Percentiles rank a stretch among this genome's conserved stretches.
phyloP scores from a whole-genome alignment of 2,888 invertebrate genomes.

The Sepiola atlantica region DNA sequence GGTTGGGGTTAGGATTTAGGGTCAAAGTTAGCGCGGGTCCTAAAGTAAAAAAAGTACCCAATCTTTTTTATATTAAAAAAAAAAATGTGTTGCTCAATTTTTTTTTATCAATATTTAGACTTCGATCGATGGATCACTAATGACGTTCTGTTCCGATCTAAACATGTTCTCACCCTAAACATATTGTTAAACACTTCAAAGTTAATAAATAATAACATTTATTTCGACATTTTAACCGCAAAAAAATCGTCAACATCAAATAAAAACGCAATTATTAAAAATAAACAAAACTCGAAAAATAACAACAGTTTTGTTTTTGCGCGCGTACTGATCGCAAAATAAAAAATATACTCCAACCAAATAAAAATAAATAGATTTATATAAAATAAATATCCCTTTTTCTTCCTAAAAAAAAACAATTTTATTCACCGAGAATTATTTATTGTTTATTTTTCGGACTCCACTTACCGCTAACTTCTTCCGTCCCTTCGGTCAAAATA shows the following conservation, averaged over 20 bases:
- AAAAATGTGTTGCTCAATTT: too few relatives aligned
- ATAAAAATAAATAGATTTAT: neutral
- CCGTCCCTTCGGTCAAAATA: constrained; percentile 85
- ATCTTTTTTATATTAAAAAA: too few relatives aligned
- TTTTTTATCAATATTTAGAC: neutral
- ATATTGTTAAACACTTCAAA: neutral
- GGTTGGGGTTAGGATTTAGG: too few relatives aligned
- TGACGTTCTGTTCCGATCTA: neutral
- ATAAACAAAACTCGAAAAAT: neutral
- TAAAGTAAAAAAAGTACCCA: too few relatives aligned
- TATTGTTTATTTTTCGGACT: neutral
- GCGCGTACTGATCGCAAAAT: neutral
- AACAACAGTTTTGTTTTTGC: neutral
- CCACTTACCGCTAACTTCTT: constrained; percentile 80
- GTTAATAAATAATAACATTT: neutral
- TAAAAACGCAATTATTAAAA: neutral
- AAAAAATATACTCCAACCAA: neutral
- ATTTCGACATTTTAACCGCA: neutral
- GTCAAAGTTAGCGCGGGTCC: too few relatives aligned
- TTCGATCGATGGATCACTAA: neutral
- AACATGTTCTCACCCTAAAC: neutral
- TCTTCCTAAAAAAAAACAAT: too few relatives aligned
- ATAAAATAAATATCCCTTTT: neutral
- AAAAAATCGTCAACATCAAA: neutral
- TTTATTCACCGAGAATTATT: neutral